Percentiles rank a stretch among this genome's conserved stretches.
phyloP scores from a whole-genome alignment of 2,888 invertebrate species.

The Cerastoderma edule region DNA sequence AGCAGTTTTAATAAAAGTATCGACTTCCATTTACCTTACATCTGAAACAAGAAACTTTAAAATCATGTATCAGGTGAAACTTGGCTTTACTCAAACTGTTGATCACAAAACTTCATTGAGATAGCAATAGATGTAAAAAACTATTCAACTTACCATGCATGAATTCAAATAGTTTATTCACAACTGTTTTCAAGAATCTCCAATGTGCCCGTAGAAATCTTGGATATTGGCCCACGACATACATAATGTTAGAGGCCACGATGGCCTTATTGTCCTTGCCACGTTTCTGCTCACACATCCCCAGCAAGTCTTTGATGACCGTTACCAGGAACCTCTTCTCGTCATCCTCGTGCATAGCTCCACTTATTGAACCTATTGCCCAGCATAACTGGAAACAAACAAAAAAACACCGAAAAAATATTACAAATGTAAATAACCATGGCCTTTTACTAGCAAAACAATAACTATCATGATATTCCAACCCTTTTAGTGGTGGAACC shows the following conservation, averaged over 20 bases:
- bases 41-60: too few species aligned
- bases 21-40: too few species aligned
- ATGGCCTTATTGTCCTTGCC: slow-evolving; percentile 99
- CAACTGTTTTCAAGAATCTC: slow-evolving; percentile 99
- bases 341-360: slow-evolving; percentile 99
- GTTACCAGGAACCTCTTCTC: slow-evolving; percentile 99
- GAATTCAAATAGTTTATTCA: slow-evolving; percentile 99
- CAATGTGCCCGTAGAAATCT: slow-evolving; percentile 99
- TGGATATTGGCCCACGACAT: slow-evolving; percentile 99
- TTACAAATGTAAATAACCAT: too few species aligned
- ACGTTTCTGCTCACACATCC: slow-evolving; percentile 97
- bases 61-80: too few species aligned
- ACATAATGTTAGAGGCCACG: slow-evolving; percentile 99
- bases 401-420: too few species aligned
- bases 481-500: too few species aligned
- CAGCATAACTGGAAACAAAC: slow-evolving; percentile 92
- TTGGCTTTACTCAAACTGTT: too few species aligned
- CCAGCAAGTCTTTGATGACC: slow-evolving; percentile 96
- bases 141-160: slow-evolving; percentile 91
- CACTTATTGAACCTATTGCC: slow-evolving; percentile 99
- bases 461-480: too few species aligned
- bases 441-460: too few species aligned
- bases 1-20: too few species aligned
- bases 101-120: too few species aligned
- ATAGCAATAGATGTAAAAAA: too few species aligned